Evolutionary conservation across 2,888 invertebrate species (phyloP), one percentile per base, ranked within the genome.

Genomic region (Protonemura montana): DNA sequence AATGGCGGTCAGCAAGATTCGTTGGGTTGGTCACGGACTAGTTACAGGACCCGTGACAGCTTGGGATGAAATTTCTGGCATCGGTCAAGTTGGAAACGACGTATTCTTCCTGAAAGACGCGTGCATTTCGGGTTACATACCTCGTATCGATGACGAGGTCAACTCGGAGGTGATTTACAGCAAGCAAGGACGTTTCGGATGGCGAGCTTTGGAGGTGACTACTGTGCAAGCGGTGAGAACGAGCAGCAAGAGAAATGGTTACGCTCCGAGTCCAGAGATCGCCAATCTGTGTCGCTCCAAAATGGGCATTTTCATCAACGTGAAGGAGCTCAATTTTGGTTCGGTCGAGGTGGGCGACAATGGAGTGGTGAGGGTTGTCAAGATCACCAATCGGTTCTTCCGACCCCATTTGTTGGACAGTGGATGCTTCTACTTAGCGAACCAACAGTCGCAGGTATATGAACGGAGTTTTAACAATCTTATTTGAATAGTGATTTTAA

Each of bases 121-220:
- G 76, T 90, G 95, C 85, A 91, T 93, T 5, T 90, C 91, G 86
- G 93, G 93, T 0, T 92, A 93, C 87, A 90, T 92, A 59, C 94
- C 95, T 0, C 90, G 91, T 77, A 89, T 93, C 85, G 95, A 95
- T 16, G 94, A 95, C 89, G 92, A 93, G 90, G 95, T 89, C 10
- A 90, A 93, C 86, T 93, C 93, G 7, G 95, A 96, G 90, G 93
- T 94, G 0, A 95, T 96, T 89, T 96, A 3, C 59, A 76, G 59
- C 84, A 26, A 16, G 10, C 16, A 84, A n/a, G 84, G 84, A n/a
- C 30, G 30, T 0, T n/a, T n/a, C 21, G 3, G 5, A 5, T 76
- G 59, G 84, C 59, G 84, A 1, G 59, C 84, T 6, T 59, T 84
- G 0, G 26, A 16, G 27, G 76, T 76, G 27, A 76, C 29, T 16